Evolutionary conservation across 2,113 vertebrate genomes (phyloP).

Genomic region (Oryzias celebensis): DNA sequence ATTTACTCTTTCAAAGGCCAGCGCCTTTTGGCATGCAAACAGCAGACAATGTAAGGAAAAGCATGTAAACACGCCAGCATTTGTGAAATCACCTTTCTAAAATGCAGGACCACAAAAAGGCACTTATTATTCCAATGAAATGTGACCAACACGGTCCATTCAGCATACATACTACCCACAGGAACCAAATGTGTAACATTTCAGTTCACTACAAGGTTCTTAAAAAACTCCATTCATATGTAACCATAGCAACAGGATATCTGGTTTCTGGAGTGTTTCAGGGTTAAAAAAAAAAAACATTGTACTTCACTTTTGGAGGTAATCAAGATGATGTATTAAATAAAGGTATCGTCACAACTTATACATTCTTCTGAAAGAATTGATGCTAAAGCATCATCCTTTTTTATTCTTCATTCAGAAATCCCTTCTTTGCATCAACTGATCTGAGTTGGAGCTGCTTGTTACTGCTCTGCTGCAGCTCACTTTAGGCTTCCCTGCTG

Average conservation of each 20-base stretch:
- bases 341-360: conserved; percentile 36
- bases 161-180: conserved; percentile 3
- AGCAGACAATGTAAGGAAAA: conserved; percentile 34
- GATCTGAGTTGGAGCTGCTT: conserved; percentile 1
- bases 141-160: conserved; percentile 13
- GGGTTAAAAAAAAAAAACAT: conserved; percentile 14
- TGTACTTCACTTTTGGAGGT: conserved; percentile 21
- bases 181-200: conserved; percentile 1
- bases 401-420: conserved; percentile 17
- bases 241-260: conserved; percentile 12
- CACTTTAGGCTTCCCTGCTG: conserved; percentile 21
- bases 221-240: conserved; percentile 15
- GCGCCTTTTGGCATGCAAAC: conserved; percentile 31
- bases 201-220: conserved; percentile 2
- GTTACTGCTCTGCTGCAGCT: conserved; percentile 30
- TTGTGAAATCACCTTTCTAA: conserved; percentile 26
- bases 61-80: conserved; percentile 37
- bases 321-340: conserved; percentile 45
- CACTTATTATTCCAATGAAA: conserved; percentile 63
- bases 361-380: conserved; percentile 14
- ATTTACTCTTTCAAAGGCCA: conserved; percentile 16
- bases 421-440: background rate
- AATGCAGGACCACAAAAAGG: conserved; percentile 65
- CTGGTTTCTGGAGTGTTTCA: background rate
- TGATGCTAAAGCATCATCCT: background rate